Conservation (phyloP, 2,113 vertebrate species). For the Archocentrus centrarchus region DNA sequence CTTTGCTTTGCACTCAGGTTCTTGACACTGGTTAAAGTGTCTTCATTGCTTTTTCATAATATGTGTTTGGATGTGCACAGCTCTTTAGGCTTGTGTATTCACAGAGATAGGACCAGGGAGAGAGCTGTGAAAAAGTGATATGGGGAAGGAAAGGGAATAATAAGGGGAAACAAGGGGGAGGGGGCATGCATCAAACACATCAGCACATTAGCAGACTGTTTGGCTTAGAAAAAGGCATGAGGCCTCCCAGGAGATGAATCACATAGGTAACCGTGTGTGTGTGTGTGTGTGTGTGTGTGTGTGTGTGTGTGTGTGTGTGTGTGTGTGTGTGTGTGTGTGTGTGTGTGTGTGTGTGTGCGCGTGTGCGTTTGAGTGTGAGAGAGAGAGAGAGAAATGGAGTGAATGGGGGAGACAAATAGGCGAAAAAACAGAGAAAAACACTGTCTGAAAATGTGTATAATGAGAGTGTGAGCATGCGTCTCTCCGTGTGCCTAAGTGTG, state of each 20-base stretch:
- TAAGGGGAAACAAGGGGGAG: slow-evolving; percentile 13
- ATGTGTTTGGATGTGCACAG: background rate
- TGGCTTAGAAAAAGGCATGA: slow-evolving; percentile 53
- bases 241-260: slow-evolving; percentile 52
- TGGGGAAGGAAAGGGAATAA: slow-evolving; percentile 8
- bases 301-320: background rate
- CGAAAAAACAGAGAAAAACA: background rate
- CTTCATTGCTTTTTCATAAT: slow-evolving; percentile 34
- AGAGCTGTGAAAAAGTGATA: slow-evolving; percentile 33
- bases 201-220: slow-evolving; percentile 64
- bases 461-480: slow-evolving; percentile 24
- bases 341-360: background rate
- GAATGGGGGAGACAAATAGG: slow-evolving; percentile 1
- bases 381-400: background rate
- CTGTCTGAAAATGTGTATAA: slow-evolving; percentile 9
- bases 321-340: background rate
- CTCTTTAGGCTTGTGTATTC: background rate
- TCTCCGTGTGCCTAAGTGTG: slow-evolving; percentile 22
- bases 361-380: background rate
- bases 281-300: background rate
- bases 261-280: slow-evolving; percentile 30
- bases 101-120: background rate
- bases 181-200: slow-evolving; percentile 51
- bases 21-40: background rate
- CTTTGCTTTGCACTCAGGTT: slow-evolving; percentile 7